Conservation (phyloP, 2,797 vertebrate species). For the Gambusia yucatana region DNA sequence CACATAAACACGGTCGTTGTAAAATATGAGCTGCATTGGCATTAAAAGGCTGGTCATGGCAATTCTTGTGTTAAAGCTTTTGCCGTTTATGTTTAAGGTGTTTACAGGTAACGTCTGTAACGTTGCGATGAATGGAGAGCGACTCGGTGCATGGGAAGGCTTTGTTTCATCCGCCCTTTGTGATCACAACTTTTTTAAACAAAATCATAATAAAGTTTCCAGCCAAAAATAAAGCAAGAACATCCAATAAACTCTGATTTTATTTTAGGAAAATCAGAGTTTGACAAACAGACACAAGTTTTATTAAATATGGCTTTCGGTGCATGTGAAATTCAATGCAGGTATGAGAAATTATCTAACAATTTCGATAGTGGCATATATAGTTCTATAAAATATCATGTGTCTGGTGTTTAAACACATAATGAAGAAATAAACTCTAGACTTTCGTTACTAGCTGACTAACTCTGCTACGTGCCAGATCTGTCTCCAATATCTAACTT, state of each 20-base stretch:
- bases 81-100: not conserved
- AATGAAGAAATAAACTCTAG: not conserved
- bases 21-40: not conserved
- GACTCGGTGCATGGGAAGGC: not conserved
- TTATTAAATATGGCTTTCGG: not conserved
- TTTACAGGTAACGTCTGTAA: not conserved
- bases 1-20: slow-evolving; percentile 18
- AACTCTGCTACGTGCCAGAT: not conserved
- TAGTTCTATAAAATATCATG: not conserved
- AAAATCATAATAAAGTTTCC: not conserved
- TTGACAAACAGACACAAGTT: not conserved
- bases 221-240: not conserved
- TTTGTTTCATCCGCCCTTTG: not conserved
- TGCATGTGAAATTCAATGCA: not conserved
- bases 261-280: not conserved
- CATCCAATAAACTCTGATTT: not conserved
- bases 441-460: not conserved
- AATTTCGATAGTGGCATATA: not conserved
- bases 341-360: not conserved
- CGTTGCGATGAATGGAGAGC: not conserved
- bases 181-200: not conserved
- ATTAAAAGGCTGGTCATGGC: slow-evolving; percentile 4
- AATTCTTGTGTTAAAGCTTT: not conserved
- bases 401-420: not conserved
- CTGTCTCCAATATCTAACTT: not conserved